Evolutionary conservation across 1,140 invertebrate genomes (phyloP), one percentile per base, ranked within the genome.

Genomic region (Trachymyrmex septentrionalis): DNA sequence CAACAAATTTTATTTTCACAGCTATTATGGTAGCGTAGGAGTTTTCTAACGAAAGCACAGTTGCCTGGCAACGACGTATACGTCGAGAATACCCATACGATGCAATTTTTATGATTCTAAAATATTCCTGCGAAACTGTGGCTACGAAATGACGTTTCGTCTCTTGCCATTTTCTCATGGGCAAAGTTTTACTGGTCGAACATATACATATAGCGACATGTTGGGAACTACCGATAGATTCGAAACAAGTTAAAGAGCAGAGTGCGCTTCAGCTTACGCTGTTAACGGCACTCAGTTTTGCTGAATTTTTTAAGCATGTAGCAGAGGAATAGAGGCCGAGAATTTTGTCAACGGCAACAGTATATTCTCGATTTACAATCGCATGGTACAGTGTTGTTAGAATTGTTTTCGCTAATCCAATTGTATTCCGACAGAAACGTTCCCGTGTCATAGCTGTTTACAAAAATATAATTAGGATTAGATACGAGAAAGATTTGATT

Each of bases 241-340:
- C n/a, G 66, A 69, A 69, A 12, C 66, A 48, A 69, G 66, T 48
- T 69, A 69, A 50, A 48, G 44, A 69, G 38, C 38, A 48, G 14
- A 69, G 38, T 69, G 21, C 38, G 38, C 12, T 27, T 69, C 21
- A 69, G 66, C 21, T 69, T 50, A 69, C 66, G 21, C 66, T 50
- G 38, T 69, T 69, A 50, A 69, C 34, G 66, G 38, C 66, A 69
- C 66, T 69, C 66, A 69, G 66, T 69, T 50, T 50, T 27, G 21
- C 6, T 69, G 21, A 69, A 69, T 69, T 69, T 50, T 69, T 69
- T 50, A 69, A 50, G 38, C 66, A 16, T 14, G n/a, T 24, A 16
- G 21, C 21, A 50, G 21, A 24, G 38, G 0, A 69, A 50, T 69
- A 69, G 27, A 3, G 21, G 24, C 48, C 1, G 14, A 48, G 66